Percentiles rank a stretch among this genome's conserved stretches.
phyloP scores from a whole-genome alignment of 2,888 invertebrate species.

The Choristoneura rosaceana region DNA sequence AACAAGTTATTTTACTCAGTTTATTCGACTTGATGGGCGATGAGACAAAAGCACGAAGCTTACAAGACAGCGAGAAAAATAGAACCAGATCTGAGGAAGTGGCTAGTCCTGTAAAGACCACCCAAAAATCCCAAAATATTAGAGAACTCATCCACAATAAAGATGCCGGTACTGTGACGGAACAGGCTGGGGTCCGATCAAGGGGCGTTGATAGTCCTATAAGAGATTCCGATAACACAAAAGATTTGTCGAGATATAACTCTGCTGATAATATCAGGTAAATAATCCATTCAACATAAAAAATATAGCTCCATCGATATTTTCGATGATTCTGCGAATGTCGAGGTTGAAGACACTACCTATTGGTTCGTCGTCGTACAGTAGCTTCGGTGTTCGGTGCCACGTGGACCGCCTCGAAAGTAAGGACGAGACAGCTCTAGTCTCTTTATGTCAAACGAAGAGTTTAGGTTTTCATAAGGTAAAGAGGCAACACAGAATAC shows the following conservation, averaged over 20 bases:
- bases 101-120: not conserved
- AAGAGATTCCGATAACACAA: constrained; percentile 46
- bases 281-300: not conserved
- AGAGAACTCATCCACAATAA: not conserved
- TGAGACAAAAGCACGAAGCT: not conserved
- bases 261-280: constrained; percentile 70
- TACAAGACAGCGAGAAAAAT: not conserved
- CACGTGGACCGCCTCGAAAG: no score
- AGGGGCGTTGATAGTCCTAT: not conserved
- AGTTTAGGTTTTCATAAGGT: no score
- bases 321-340: no score
- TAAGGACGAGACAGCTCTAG: no score
- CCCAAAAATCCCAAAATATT: not conserved
- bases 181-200: not conserved
- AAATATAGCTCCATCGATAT: no score
- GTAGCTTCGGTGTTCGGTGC: no score
- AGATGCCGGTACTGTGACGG: not conserved
- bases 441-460: no score
- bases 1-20: not conserved
- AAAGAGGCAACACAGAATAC: no score
- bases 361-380: no score
- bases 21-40: not conserved
- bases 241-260: constrained; percentile 55
- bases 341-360: no score
- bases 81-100: not conserved